Base-by-base conservation (phyloP, 2,113 vertebrate species). In the cat (Felis catus) region DNA sequence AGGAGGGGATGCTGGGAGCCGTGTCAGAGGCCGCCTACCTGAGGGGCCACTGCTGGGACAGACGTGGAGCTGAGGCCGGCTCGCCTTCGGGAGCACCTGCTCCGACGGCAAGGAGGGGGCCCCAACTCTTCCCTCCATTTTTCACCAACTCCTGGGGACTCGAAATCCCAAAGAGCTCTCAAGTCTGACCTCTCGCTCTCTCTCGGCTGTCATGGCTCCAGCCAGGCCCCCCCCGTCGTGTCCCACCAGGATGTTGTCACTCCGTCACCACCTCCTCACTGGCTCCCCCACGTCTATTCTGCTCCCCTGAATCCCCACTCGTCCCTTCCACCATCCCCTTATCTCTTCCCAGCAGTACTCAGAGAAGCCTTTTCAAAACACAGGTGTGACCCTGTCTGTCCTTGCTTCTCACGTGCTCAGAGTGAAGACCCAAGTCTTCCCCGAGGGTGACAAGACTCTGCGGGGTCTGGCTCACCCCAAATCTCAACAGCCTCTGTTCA, bases 1-100 rank as follows among this genome's bases (percentile, higher is more conserved):
- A 73, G 21, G 18, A 0, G 14, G 58, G 53, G 74, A 3, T 16
- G 1, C 1, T 12, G 29, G 36, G 73, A 23, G 5, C 19, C 16
- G 13, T 25, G 70, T 36, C 19, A 11, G 53, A 63, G 15, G 82
- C 14, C 25, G 23, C 63, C 68, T 9, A 10, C 23, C 1, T 25
- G 36, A 3, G 18, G 12, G 65, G 51, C 65, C 15, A 21, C 18
- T 58, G 53, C 45, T 61, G 55, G 55, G 45, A 41, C 39, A 27
- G 23, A 18, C 5, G 7, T 3, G 51, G 33, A 15, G 1, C 14
- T 2, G 29, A 74, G 88, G 15, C 39, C 0, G 11, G 27, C 41
- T 84, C n/a, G 55, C 74, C 66, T 48, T 66, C 33, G 15, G 41
- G 65, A 23, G 51, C n/a, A 25, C 86, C 68, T 65, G 31, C 36